Percentiles rank a stretch among this genome's conserved stretches.
Conservation (phyloP, 2,113 vertebrate genomes). For the Egretta garzetta region DNA sequence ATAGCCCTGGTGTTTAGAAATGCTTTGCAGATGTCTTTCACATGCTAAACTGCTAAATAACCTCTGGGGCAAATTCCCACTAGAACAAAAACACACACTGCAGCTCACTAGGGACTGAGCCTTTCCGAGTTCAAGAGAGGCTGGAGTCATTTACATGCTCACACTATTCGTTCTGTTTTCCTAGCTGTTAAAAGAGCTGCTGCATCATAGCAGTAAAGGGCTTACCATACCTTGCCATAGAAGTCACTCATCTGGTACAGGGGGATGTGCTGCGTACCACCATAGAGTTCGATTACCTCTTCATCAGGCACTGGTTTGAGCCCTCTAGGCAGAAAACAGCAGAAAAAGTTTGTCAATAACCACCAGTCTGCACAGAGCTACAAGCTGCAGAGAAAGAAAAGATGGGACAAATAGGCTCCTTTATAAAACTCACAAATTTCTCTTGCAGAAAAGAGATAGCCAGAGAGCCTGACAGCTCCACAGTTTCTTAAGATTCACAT, state of each 20-base stretch:
- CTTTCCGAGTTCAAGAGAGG: neutral
- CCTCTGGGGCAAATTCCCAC: constrained; percentile 59
- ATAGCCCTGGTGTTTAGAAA: constrained; percentile 13
- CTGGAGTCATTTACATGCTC: neutral
- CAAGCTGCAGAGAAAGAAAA: neutral
- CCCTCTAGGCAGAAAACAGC: constrained; percentile 64
- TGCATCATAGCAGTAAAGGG: neutral
- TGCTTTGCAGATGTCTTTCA: constrained; percentile 22
- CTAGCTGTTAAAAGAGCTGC: neutral
- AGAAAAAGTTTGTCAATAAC: neutral
- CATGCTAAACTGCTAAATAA: constrained; percentile 65
- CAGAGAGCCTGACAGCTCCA: neutral
- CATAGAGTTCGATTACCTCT: constrained; percentile 79
- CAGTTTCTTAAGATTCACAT: neutral
- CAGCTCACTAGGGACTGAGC: neutral
- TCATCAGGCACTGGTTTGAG: constrained; percentile 82
- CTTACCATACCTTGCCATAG: constrained; percentile 81
- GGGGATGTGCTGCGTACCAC: constrained; percentile 83
- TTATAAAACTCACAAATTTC: neutral
- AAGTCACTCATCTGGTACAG: constrained; percentile 85
- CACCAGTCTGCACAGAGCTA: neutral
- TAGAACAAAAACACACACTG: constrained; percentile 42
- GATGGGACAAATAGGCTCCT: neutral
- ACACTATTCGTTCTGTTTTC: neutral
- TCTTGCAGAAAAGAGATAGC: neutral